phyloP scores from a whole-genome alignment of 2,888 invertebrate genomes.

The Lordiphosa fenestrarum region DNA sequence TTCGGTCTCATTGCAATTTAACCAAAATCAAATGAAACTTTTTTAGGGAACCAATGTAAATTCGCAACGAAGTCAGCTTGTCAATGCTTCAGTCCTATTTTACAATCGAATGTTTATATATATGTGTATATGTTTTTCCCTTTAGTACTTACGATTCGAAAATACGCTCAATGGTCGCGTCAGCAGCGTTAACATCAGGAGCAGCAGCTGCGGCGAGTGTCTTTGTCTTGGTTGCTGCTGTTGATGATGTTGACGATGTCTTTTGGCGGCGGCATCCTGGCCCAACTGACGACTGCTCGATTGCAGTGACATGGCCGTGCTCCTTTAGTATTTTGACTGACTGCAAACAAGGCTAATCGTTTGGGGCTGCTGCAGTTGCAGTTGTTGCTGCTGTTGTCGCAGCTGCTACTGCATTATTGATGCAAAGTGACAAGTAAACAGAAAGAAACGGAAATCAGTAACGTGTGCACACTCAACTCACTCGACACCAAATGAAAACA shows the following conservation, averaged over 20 bases:
- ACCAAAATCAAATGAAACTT: no score
- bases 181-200: slow-evolving; percentile 52
- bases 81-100: no score
- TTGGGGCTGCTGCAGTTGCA: slow-evolving; percentile 23
- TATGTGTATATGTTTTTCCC: no score
- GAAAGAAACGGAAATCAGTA: slow-evolving; percentile 16
- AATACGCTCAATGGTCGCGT: slow-evolving; percentile 49
- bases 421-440: slow-evolving; percentile 20
- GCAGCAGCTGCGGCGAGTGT: slow-evolving; percentile 33
- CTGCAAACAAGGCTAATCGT: slow-evolving; percentile 25
- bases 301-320: slow-evolving; percentile 32
- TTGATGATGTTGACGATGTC: slow-evolving; percentile 28
- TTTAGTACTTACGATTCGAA: slow-evolving; percentile 58
- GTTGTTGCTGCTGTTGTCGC: slow-evolving; percentile 14
- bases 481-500: slow-evolving; percentile 12
- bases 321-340: slow-evolving; percentile 3
- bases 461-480: slow-evolving; percentile 11
- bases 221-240: slow-evolving; percentile 26
- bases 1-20: no score
- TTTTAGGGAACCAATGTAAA: no score
- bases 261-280: slow-evolving; percentile 23
- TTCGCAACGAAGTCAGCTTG: no score
- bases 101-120: no score
- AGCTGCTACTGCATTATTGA: slow-evolving; percentile 19
- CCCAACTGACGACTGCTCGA: slow-evolving; percentile 30